A percentile compares a stretch with the other conserved stretches of the same genome.
Conservation (phyloP, 2,888 invertebrate species). For the Lasius fuliginosus region DNA sequence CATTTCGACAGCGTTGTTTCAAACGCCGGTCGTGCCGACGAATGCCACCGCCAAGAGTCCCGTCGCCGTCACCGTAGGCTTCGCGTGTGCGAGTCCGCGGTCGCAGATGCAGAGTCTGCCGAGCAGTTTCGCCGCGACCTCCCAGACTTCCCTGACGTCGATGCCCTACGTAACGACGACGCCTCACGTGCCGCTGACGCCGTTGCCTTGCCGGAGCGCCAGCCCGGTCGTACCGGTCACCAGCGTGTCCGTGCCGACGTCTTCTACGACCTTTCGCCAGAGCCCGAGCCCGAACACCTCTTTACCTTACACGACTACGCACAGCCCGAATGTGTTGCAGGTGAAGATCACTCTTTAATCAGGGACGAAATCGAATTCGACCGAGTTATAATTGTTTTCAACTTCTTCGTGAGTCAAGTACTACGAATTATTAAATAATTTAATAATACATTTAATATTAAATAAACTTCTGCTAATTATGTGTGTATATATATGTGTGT, state of each 20-base stretch:
- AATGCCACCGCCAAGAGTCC: conserved; percentile 78
- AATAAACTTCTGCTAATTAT: no score
- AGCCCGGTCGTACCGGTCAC: conserved; percentile 80
- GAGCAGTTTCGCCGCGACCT: conserved; percentile 86
- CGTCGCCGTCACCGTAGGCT: conserved; percentile 70
- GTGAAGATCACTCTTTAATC: conserved; percentile 63
- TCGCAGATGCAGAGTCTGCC: conserved; percentile 83
- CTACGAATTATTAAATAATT: no score
- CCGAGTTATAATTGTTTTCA: not conserved
- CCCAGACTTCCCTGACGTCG: conserved; percentile 87
- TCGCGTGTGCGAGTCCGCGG: conserved; percentile 85
- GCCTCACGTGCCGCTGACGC: conserved; percentile 86
- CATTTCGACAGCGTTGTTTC: conserved; percentile 89
- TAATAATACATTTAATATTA: no score
- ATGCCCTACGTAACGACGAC: conserved; percentile 87
- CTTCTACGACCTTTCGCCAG: conserved; percentile 82
- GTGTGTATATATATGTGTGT: no score
- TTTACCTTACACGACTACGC: conserved; percentile 79
- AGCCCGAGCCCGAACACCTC: conserved; percentile 84
- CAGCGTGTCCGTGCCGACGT: conserved; percentile 75
- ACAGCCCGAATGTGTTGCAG: conserved; percentile 83
- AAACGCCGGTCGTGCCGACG: conserved; percentile 87
- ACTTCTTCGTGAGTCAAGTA: not conserved
- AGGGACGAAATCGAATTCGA: not conserved
- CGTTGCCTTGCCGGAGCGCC: conserved; percentile 82